Percentiles rank a stretch among this genome's conserved stretches.
phyloP scores from a whole-genome alignment of 2,797 vertebrate genomes.

The Nannoperca australis region DNA sequence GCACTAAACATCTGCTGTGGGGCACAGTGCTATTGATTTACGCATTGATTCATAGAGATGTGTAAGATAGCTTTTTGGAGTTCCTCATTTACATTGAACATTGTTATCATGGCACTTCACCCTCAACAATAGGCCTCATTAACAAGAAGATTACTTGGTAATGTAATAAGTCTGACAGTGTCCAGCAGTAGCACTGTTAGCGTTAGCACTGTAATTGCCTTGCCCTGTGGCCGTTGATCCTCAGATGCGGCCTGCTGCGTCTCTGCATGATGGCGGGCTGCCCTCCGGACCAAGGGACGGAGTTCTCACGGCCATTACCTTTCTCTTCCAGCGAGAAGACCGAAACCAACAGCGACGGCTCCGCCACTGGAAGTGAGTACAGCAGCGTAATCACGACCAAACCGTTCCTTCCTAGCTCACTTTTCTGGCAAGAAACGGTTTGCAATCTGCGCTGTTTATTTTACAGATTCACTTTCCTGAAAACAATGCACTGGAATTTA shows the following conservation, averaged over 20 bases:
- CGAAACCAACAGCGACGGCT: slow-evolving; percentile 94
- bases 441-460: not conserved
- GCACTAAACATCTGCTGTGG: slow-evolving; percentile 47
- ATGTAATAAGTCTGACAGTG: slow-evolving; percentile 49
- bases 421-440: no score
- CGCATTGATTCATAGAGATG: slow-evolving; percentile 37
- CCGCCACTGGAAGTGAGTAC: slow-evolving; percentile 90
- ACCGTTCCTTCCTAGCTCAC: not conserved
- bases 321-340: slow-evolving; percentile 94
- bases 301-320: slow-evolving; percentile 87
- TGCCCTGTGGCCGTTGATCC: slow-evolving; percentile 87
- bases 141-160: slow-evolving; percentile 41
- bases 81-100: slow-evolving; percentile 25
- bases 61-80: slow-evolving; percentile 35
- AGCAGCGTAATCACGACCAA: slow-evolving; percentile 18
- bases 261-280: slow-evolving; percentile 92
- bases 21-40: slow-evolving; percentile 57
- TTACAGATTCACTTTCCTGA: not conserved
- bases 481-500: slow-evolving; percentile 2
- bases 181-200: slow-evolving; percentile 67
- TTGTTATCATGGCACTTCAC: slow-evolving; percentile 18
- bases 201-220: slow-evolving; percentile 87
- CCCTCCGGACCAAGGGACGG: slow-evolving; percentile 88
- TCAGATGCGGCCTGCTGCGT: slow-evolving; percentile 90
- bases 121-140: slow-evolving; percentile 39